These are phyloP conservation scores for Pammene fasciana DNA, from an alignment of 2,888 invertebrate genomes.

Conservation along the genomic window DNA sequence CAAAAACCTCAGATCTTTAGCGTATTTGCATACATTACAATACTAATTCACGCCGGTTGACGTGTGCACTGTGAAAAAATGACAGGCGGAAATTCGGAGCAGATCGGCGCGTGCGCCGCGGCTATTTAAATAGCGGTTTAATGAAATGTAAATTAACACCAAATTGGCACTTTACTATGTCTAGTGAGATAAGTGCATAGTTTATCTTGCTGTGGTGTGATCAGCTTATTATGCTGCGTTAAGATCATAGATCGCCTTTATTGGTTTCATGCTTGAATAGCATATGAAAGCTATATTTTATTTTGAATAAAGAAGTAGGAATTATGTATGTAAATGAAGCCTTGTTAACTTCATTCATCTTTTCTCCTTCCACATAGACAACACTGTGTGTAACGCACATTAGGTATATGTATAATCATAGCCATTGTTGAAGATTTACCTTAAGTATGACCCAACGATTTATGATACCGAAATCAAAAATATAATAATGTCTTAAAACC, in stretches of 20 bases:
- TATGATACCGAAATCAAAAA: too few relatives aligned
- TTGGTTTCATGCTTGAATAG: conserved; percentile 30
- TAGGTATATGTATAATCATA: too few relatives aligned
- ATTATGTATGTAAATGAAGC: too few relatives aligned
- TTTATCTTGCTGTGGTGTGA: not conserved
- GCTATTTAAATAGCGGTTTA: conserved; percentile 30
- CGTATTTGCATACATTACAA: conserved; percentile 76
- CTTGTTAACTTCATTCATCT: too few relatives aligned
- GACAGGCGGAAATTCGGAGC: conserved; percentile 58
- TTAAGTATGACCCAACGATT: too few relatives aligned
- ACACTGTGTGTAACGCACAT: too few relatives aligned
- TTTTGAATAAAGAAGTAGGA: conserved; percentile 56
- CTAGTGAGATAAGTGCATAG: conserved; percentile 9
- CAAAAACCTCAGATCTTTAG: conserved; percentile 70
- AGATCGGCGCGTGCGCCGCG: conserved; percentile 47
- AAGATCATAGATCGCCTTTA: too few relatives aligned
- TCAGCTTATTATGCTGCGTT: too few relatives aligned
- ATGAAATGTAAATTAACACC: conserved; percentile 28
- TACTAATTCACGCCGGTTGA: conserved; percentile 63
- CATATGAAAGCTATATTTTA: conserved; percentile 29
- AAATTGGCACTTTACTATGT: conserved; percentile 22
- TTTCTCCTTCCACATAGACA: too few relatives aligned
- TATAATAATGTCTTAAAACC: too few relatives aligned
- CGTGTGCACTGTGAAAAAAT: conserved; percentile 54
- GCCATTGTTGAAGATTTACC: too few relatives aligned